A percentile compares a stretch with the other conserved stretches of the same genome.
Evolutionary conservation across 1,140 invertebrate species (phyloP).

Genomic region (Eueides isabella): DNA sequence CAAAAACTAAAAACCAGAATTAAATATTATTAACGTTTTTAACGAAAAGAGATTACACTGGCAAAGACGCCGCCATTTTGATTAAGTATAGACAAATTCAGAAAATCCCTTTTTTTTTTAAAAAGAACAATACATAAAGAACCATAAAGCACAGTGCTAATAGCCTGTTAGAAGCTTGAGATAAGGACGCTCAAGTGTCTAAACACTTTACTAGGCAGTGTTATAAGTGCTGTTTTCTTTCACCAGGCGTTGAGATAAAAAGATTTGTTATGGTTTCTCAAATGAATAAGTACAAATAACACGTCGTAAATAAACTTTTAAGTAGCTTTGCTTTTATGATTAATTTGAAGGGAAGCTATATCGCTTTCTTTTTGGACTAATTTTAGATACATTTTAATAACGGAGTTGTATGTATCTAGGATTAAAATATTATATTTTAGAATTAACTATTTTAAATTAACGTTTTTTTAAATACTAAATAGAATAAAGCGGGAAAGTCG

Average conservation of each 20-base stretch:
- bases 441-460: too few relatives aligned
- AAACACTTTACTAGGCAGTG: not conserved
- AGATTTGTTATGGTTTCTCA: not conserved
- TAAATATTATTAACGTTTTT: too few relatives aligned
- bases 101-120: not conserved
- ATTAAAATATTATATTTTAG: too few relatives aligned
- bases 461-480: too few relatives aligned
- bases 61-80: too few relatives aligned
- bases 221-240: not conserved
- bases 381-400: not conserved
- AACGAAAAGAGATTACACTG: too few relatives aligned
- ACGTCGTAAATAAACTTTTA: not conserved
- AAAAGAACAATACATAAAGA: not conserved
- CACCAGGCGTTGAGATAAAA: not conserved
- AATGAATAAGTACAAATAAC: not conserved
- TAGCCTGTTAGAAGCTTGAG: not conserved
- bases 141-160: not conserved
- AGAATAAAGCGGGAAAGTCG: too few relatives aligned
- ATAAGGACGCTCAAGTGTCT: conserved; percentile 5
- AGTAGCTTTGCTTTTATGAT: not conserved
- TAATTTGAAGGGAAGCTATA: not conserved
- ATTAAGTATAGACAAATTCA: too few relatives aligned
- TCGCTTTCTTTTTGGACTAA: not conserved
- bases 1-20: too few relatives aligned
- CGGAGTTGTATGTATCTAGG: not conserved